Conservation (phyloP, 2,797 vertebrate genomes). For the Anguilla anguilla region DNA sequence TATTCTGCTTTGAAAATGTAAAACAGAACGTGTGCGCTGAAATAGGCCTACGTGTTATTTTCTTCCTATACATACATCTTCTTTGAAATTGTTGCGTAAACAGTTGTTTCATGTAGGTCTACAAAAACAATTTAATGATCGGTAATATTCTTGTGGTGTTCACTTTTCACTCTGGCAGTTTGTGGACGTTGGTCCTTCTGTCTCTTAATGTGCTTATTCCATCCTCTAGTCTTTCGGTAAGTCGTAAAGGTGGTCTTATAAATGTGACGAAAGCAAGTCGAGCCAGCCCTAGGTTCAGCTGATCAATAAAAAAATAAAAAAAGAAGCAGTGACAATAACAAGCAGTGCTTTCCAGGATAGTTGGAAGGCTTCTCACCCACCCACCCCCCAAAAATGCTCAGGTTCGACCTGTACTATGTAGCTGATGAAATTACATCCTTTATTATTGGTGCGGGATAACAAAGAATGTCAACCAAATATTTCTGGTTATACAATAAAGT, state of each 20-base stretch:
- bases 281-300: neutral
- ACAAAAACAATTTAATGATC: neutral
- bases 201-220: neutral
- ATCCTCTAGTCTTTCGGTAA: neutral
- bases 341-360: neutral
- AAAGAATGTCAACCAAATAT: constrained; percentile 62
- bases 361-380: constrained; percentile 39
- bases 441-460: constrained; percentile 50
- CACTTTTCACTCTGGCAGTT: neutral
- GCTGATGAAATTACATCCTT: constrained; percentile 65
- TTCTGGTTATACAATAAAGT: constrained; percentile 60
- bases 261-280: neutral
- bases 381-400: constrained; percentile 48
- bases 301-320: neutral
- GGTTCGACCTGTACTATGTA: constrained; percentile 47
- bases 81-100: neutral
- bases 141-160: neutral
- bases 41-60: neutral
- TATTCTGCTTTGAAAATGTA: neutral
- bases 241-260: neutral
- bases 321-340: neutral
- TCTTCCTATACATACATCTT: neutral
- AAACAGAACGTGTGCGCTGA: neutral
- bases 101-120: neutral
- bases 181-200: neutral